Evolutionary conservation across 2,797 vertebrate species (phyloP), one percentile per base, ranked within the genome.

Genomic region (Cossypha dichroa): DNA sequence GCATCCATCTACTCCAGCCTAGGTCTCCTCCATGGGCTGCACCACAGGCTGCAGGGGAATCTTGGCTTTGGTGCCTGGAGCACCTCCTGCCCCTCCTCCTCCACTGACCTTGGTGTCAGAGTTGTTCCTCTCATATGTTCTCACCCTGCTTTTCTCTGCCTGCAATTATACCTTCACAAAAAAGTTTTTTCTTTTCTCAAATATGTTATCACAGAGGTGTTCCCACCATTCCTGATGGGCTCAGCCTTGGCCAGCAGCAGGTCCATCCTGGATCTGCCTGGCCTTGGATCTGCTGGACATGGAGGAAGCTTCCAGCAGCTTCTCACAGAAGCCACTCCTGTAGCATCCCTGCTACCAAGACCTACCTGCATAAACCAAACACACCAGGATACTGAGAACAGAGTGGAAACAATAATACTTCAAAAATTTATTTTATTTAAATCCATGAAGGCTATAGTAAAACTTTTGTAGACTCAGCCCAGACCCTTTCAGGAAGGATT

Each of bases 51-150:
- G 77, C 28, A 52, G 23, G 49, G 28, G 15, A 48, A 25, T 41
- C 41, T 62, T 19, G 5, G 31, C 34, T 68, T 11, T 1, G 2
- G 36, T 0, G 0, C 14, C 23, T 25, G 28, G 23, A 51, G 49
- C 20, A 13, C 12, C 14, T 69, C 14, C n/a, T 75, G 16, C 6
- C 16, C 13, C 28, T 56, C 19, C 15, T 45, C 16, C 13, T 60
- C 6, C 25, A 11, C 28, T 31, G 43, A 22, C 43, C 13, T 40
- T 51, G 43, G 12, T 51, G 64, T 56, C 43, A 33, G 25, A 46
- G 10, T 11, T 82, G 22, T 68, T 75, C 46, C 23, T 45, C 23
- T 40, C 23, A 21, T 11, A 2, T 33, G 6, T 49, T 76, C 15
- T 82, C n/a, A 29, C 20, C 15, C 15, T 31, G 31, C 34, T 38